Percentiles rank a stretch among this genome's conserved stretches.
phyloP scores from a whole-genome alignment of 2,797 vertebrate genomes.

The Hypotaenidia philippensis region DNA sequence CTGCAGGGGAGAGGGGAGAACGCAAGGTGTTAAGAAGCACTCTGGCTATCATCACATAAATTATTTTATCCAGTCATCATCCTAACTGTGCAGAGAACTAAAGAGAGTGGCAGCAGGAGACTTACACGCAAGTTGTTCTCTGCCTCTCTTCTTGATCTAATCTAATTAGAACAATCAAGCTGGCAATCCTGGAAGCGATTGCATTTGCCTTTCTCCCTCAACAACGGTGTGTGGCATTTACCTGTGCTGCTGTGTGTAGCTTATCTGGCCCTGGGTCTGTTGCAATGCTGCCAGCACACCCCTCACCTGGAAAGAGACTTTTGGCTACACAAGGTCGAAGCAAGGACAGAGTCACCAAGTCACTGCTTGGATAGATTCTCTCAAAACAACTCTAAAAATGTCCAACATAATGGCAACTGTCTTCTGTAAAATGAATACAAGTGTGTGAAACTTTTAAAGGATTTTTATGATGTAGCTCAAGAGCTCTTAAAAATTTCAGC shows the following conservation, averaged over 20 bases:
- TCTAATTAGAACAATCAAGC: conserved; percentile 1
- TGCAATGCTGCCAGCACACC: neutral
- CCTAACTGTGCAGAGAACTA: neutral
- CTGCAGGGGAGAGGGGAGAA: neutral
- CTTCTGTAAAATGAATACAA: conserved; percentile 55
- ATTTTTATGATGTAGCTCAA: conserved; percentile 65
- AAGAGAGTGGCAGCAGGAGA: neutral
- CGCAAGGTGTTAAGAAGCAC: neutral
- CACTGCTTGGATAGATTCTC: neutral
- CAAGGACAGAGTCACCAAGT: neutral
- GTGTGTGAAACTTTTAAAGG: conserved; percentile 58
- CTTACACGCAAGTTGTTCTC: neutral
- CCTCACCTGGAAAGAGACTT: neutral
- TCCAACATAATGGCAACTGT: conserved; percentile 21
- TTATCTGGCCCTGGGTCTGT: neutral
- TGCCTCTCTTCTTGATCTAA: neutral
- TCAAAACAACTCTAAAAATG: conserved; percentile 49
- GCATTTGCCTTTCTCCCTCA: neutral
- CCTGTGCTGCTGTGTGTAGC: neutral
- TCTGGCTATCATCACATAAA: neutral
- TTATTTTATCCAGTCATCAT: neutral
- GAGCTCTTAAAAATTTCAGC: conserved; percentile 68
- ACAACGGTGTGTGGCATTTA: neutral
- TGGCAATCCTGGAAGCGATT: neutral
- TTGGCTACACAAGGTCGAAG: neutral